Base-by-base conservation (phyloP, 2,113 vertebrate species). In the Castor canadensis region DNA sequence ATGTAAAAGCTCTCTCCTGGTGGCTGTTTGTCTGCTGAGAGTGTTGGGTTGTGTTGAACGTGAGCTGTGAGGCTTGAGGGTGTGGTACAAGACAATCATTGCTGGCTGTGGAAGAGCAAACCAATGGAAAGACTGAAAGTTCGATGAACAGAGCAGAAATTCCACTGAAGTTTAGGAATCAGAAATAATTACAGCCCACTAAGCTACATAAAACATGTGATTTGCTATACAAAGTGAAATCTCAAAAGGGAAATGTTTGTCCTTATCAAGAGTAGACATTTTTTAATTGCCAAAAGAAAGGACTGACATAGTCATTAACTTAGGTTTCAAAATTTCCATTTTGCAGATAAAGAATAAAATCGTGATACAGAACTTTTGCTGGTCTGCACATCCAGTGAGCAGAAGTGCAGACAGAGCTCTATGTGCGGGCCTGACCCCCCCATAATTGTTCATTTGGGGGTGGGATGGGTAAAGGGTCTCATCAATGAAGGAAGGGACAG, bases 341-440 rank as follows among this genome's bases (percentile, higher is more conserved):
- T 49, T 19, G 9, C 60, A 73, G 71, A 9, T 47, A 38, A 32
- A 45, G 8, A 79, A 22, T 2, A 1, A n/a, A n/a, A n/a, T n/a
- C n/a, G n/a, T n/a, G n/a, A n/a, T n/a, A 13, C 67, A 40, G 0
- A 30, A 11, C 9, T 17, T 26, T 22, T 1, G 9, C 32, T 15
- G 17, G 45, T 43, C 0, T 32, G 17, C 4, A 4, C 5, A 6
- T 26, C 38, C 9, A 11, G 3, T 0, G 9, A 56, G 40, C 3
- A 2, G 49, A 26, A 1, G 5, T 4, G 43, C 58, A 19, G 19
- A 19, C 58, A 3, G 43, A 32, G 5, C 8, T 10, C 17, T 20
- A 43, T 6, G 3, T 19, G 16, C 2, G 9, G 1, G 2, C 32
- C 28, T 1, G 4, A 1, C 10, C 10, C 5, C 35, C 24, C n/a